These are phyloP conservation scores for Caenorhabditis sulstoni DNA, from an alignment of 2,888 invertebrate species.

Conservation along the genomic window DNA sequence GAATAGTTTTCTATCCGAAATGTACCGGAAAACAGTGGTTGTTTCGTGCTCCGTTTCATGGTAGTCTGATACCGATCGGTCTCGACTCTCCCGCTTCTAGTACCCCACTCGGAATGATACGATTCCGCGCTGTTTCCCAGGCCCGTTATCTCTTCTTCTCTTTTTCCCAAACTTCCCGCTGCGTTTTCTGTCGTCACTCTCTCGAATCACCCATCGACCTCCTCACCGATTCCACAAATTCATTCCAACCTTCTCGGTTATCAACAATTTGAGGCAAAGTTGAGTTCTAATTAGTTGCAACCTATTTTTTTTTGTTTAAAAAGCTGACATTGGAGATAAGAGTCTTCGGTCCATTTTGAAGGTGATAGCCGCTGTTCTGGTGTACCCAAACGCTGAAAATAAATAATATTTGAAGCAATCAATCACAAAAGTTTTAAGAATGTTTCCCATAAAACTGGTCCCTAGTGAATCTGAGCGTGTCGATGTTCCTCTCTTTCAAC, in stretches of 20 bases:
- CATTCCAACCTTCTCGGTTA: background rate
- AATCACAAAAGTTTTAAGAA: too few species aligned
- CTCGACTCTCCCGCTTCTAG: background rate
- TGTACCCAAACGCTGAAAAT: too few species aligned
- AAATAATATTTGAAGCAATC: too few species aligned
- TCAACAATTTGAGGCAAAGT: background rate
- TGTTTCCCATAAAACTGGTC: too few species aligned
- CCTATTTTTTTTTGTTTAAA: too few species aligned
- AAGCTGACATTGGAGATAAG: too few species aligned
- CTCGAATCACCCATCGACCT: slow-evolving; percentile 5
- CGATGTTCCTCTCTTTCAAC: too few species aligned
- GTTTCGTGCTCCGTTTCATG: background rate
- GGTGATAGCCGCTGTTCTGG: too few species aligned
- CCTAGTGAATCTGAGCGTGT: too few species aligned
- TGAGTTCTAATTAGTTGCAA: slow-evolving; percentile 2
- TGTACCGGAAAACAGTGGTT: background rate
- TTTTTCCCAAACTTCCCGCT: slow-evolving; percentile 4
- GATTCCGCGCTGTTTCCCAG: slow-evolving; percentile 21
- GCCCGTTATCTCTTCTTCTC: slow-evolving; percentile 11
- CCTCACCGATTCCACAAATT: background rate
- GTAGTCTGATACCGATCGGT: slow-evolving; percentile 2
- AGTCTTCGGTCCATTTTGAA: too few species aligned
- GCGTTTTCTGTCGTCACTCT: background rate
- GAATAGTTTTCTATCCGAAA: background rate
- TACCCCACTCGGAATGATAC: background rate